A percentile compares a stretch with the other conserved stretches of the same genome.
These are phyloP conservation scores for Ahaetulla prasina DNA, from an alignment of 2,113 vertebrate genomes.

Conservation along the genomic window DNA sequence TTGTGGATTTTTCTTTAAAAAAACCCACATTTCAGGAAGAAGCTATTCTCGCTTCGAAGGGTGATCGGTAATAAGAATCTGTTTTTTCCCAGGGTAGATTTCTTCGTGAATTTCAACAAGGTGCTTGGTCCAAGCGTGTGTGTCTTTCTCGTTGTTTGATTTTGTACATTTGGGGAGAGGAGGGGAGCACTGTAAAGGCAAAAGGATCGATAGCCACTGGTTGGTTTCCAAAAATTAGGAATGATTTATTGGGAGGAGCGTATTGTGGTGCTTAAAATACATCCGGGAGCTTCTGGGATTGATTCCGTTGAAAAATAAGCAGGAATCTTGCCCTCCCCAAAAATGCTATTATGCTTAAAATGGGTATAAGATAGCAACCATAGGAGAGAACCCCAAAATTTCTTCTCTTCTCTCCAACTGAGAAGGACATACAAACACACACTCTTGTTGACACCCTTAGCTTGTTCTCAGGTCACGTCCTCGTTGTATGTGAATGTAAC, in stretches of 20 bases:
- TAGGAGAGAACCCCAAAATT: background rate
- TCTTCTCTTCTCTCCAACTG: background rate
- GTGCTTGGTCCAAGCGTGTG: constrained; percentile 12
- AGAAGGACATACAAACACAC: background rate
- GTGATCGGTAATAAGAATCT: background rate
- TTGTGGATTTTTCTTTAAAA: constrained; percentile 52
- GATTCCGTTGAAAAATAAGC: background rate
- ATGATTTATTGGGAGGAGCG: background rate
- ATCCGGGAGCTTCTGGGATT: background rate
- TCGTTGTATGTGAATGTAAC: background rate
- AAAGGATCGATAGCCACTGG: background rate
- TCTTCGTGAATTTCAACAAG: constrained; percentile 22
- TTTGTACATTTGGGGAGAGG: background rate
- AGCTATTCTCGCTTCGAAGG: background rate
- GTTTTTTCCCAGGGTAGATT: background rate
- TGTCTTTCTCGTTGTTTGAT: background rate
- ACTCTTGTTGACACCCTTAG: background rate
- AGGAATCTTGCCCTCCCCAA: background rate
- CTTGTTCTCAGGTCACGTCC: background rate
- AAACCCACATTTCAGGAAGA: constrained; percentile 56
- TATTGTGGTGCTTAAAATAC: background rate
- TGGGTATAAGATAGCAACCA: rapidly evolving
- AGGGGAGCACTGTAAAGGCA: too few species aligned
- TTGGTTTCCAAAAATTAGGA: background rate
- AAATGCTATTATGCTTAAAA: background rate